Evolutionary conservation across 2,888 invertebrate genomes (phyloP).

Genomic region (Drepanosiphum platanoidis): DNA sequence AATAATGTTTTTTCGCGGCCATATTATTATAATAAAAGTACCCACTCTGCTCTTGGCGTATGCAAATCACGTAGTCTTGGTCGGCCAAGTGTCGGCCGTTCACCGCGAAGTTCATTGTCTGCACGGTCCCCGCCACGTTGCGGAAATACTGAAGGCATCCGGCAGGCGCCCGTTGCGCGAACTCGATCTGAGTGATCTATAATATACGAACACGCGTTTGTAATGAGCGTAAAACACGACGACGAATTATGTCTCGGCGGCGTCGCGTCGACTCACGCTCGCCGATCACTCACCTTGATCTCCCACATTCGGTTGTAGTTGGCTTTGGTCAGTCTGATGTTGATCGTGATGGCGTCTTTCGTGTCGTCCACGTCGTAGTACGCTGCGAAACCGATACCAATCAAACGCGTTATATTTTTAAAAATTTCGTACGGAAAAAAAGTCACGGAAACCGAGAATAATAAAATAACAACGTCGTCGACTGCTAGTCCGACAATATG

Average conservation of each 20-base stretch:
- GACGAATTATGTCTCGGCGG: not conserved
- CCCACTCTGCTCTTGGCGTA: slow-evolving; percentile 69
- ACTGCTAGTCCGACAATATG: too few relatives aligned
- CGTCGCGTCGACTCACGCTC: not conserved
- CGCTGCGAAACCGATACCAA: slow-evolving; percentile 69
- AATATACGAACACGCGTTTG: slow-evolving; percentile 30
- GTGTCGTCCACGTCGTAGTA: slow-evolving; percentile 75
- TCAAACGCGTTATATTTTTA: not conserved
- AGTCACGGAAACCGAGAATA: too few relatives aligned
- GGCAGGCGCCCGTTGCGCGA: slow-evolving; percentile 80
- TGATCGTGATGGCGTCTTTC: slow-evolving; percentile 70
- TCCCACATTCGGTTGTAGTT: slow-evolving; percentile 81
- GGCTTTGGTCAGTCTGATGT: slow-evolving; percentile 72
- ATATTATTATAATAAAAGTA: not conserved
- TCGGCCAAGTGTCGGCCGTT: slow-evolving; percentile 83
- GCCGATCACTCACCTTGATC: slow-evolving; percentile 68
- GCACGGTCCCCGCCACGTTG: slow-evolving; percentile 73
- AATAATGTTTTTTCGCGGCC: too few relatives aligned
- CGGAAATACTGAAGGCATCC: slow-evolving; percentile 81
- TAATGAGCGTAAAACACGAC: not conserved
- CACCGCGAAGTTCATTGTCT: slow-evolving; percentile 83
- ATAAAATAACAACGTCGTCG: too few relatives aligned
- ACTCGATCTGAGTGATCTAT: slow-evolving; percentile 79
- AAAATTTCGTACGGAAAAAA: not conserved
- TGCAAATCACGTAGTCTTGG: slow-evolving; percentile 82